Evolutionary conservation across 2,888 invertebrate genomes (phyloP), one percentile per base, ranked within the genome.

Genomic region (Aricia artaxerxes): DNA sequence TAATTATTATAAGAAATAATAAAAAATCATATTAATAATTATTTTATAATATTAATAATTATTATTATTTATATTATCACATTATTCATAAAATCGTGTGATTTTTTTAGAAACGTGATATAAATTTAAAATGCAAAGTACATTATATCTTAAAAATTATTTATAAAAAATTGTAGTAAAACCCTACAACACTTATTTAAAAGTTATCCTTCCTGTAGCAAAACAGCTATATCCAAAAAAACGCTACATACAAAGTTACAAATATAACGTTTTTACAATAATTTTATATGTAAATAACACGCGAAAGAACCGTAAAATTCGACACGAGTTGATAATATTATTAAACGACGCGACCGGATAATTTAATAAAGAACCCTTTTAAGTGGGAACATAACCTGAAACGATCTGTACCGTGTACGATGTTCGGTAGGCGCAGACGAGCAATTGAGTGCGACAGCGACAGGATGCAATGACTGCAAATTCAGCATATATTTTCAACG

Each of bases 281-380:
- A 35, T 53, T 16, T 31, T 57, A 49, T 31, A 75, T 9, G 49
- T 2, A 49, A 49, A 49, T n/a, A 49, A 24, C 49, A 49, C 24
- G 40, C 75, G 24, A 75, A 44, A 31, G 24, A 44, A 75, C 24
- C 44, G 49, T 75, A 49, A 73, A 44, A 75, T 49, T 49, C 49
- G 69, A 75, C 44, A 75, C 75, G 31, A 49, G 31, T 49, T 75
- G 73, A 53, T 75, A 75, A 75, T 49, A 75, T 75, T 53, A 75
- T 53, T 76, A 16, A 76, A 76, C 57, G 35, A 31, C 35, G 35
- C 31, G 35, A 76, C 16, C 57, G 53, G 35, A 76, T 76, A 57
- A 76, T 76, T 76, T 76, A 76, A 76, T 76, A 76, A 76, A 35
- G 76, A 16, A 57, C 31, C 76, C 53, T 31, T 35, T 76, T 35